Percentiles rank a stretch among this genome's conserved stretches.
Evolutionary conservation across 2,797 vertebrate species (phyloP).

Genomic region (Phoeniculus purpureus): DNA sequence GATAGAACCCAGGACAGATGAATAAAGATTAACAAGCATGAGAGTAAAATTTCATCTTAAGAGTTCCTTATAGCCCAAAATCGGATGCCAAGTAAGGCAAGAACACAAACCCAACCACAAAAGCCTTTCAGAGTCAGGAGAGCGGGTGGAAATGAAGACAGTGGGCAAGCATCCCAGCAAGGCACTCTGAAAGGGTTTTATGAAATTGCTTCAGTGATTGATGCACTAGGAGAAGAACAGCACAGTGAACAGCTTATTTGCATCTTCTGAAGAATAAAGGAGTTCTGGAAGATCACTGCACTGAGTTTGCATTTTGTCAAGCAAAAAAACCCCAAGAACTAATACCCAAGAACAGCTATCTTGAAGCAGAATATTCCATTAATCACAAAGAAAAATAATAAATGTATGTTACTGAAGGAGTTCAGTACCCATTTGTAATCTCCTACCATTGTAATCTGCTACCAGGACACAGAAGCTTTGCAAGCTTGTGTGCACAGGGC

Average conservation of each 20-base stretch:
- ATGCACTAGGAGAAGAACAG: neutral
- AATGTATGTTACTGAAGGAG: neutral
- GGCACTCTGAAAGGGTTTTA: neutral
- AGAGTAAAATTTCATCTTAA: neutral
- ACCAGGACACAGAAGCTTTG: neutral
- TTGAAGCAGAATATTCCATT: neutral
- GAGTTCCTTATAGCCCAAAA: neutral
- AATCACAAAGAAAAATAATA: neutral
- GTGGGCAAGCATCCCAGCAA: neutral
- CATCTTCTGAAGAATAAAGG: neutral
- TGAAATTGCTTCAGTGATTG: neutral
- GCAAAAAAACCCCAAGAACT: neutral
- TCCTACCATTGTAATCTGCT: neutral
- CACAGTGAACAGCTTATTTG: neutral
- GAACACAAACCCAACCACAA: neutral
- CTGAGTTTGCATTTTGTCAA: neutral
- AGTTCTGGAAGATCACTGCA: neutral
- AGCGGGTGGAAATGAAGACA: neutral
- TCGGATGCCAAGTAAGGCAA: neutral
- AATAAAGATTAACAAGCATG: neutral
- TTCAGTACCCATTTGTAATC: neutral
- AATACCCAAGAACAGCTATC: neutral
- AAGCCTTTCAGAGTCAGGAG: neutral
- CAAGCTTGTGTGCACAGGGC: neutral
- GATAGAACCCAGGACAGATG: neutral